These are phyloP conservation scores for Calidris pugnax DNA, from an alignment of 2,113 vertebrate genomes.

Conservation along the genomic window DNA sequence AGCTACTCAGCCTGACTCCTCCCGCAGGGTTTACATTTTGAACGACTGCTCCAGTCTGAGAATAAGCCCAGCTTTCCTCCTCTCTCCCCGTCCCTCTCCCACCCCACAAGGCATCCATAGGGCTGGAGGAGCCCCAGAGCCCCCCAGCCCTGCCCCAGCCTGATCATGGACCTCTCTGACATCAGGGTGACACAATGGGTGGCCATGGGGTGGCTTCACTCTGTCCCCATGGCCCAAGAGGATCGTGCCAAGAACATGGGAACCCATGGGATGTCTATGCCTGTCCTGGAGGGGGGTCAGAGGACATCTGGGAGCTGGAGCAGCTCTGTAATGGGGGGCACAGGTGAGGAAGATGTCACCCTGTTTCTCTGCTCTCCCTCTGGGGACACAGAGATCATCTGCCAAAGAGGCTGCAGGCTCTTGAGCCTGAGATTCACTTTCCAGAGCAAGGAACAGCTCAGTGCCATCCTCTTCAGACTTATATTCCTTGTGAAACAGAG, in stretches of 20 bases:
- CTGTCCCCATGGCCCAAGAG: neutral
- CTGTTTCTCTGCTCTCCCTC: neutral
- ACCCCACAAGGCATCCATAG: rapidly evolving
- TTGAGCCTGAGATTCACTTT: neutral
- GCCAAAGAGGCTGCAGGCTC: neutral
- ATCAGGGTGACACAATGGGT: rapidly evolving
- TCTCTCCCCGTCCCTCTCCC: neutral
- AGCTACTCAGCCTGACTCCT: neutral
- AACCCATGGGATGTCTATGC: neutral
- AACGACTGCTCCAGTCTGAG: neutral
- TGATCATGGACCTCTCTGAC: neutral
- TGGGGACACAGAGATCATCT: neutral
- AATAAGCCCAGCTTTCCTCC: neutral
- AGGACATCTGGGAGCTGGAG: neutral
- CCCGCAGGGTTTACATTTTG: neutral
- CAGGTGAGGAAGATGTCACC: neutral
- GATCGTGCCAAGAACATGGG: neutral
- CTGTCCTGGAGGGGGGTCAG: neutral
- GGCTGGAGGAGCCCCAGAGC: neutral
- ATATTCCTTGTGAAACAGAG: neutral
- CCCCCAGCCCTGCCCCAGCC: neutral
- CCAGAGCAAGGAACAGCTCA: neutral
- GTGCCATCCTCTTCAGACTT: neutral
- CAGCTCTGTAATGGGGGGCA: neutral
- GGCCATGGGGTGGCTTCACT: rapidly evolving